Conservation (phyloP, 2,113 vertebrate species). For the Microcebus murinus region DNA sequence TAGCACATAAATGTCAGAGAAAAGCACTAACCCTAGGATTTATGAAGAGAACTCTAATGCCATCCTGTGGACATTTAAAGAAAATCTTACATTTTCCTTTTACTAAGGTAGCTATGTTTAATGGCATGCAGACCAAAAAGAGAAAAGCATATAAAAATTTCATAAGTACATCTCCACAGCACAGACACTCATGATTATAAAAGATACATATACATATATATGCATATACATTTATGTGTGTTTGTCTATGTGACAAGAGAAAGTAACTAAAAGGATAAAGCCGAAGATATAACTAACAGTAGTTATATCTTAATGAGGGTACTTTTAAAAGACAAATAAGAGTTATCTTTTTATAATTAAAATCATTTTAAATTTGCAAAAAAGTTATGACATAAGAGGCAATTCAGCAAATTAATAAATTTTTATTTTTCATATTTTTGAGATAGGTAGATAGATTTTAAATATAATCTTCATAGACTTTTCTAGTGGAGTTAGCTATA, state of each 20-base stretch:
- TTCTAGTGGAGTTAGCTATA: background rate
- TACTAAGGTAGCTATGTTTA: background rate
- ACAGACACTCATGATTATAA: background rate
- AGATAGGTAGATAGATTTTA: background rate
- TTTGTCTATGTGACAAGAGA: background rate
- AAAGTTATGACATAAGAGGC: background rate
- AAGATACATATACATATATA: background rate
- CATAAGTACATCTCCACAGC: background rate
- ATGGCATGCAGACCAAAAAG: background rate
- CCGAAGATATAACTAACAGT: background rate
- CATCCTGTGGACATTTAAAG: constrained; percentile 55
- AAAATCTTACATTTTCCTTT: background rate
- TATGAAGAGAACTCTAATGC: constrained; percentile 56
- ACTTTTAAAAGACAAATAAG: background rate
- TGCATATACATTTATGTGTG: background rate
- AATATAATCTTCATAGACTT: background rate
- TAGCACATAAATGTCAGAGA: constrained; percentile 69
- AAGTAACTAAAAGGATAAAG: background rate
- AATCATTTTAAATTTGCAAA: background rate
- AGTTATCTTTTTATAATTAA: background rate
- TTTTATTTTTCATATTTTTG: background rate
- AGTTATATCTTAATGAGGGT: background rate
- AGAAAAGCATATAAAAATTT: background rate
- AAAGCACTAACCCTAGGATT: constrained; percentile 56
- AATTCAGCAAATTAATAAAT: background rate